Evolutionary conservation across 2,113 vertebrate genomes (phyloP), one percentile per base, ranked within the genome.

Genomic region (Dolichotis patagonum): DNA sequence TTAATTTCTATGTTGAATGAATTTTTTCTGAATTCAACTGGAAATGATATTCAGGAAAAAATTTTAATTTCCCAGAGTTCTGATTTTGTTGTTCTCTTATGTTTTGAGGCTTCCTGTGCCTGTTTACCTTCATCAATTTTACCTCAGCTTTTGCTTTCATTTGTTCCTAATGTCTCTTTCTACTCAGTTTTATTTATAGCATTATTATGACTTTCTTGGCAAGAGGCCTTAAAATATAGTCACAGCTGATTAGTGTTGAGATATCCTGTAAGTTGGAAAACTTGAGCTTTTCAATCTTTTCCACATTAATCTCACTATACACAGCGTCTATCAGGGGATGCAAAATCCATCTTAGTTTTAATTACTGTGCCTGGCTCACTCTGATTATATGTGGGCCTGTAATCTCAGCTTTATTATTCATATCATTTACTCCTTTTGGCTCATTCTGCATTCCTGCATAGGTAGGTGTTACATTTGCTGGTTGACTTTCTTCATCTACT

Each of bases 221-320:
- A 16, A 14, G 35, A 22, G 65, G 5, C 1, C 32, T 3, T 30
- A 46, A 82, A 71, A 38, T 22, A 0, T 35, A 71, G 30, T 19
- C 16, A 30, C 75, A 2, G 41, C 3, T 14, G 20, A 0, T 95
- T 46, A 38, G 12, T 56, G 58, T 38, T 38, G n/a, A 78, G 58
- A 69, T 19, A 4, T 4, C 77, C 58, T 30, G n/a, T n/a, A n/a
- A n/a, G n/a, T n/a, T n/a, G n/a, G 10, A 85, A 17, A 78, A 10
- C 2, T 26, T 22, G 26, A 3, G 4, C 7, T 6, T 13, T 19
- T 87, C 43, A 22, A 0, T 32, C 5, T 4, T 43, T 52, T 22
- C 56, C 35, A 35, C n/a, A 30, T 3, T 4, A 2, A 67, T 10
- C 32, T 4, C 22, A n/a, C 41, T 41, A 8, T n/a, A 7, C 26